A percentile compares a stretch with the other conserved stretches of the same genome.
Evolutionary conservation across 2,797 vertebrate genomes (phyloP).

Genomic region (Philypnodon macrostomus): DNA sequence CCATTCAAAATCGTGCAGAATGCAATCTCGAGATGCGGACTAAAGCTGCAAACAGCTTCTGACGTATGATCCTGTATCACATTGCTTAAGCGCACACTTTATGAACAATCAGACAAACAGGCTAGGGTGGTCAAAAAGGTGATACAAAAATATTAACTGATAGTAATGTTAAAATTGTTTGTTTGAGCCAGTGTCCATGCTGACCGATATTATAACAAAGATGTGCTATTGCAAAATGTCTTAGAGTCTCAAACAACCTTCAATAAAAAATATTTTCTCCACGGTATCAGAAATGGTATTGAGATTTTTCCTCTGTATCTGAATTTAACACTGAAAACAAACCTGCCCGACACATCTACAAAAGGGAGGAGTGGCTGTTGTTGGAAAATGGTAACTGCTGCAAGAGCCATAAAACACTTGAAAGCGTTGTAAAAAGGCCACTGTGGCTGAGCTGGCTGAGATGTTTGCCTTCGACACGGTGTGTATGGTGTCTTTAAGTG

Average conservation of each 20-base stretch:
- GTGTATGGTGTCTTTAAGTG: neutral
- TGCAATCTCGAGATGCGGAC: slow-evolving; percentile 34
- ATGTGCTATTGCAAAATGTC: too few relatives aligned
- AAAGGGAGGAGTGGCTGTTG: slow-evolving; percentile 7
- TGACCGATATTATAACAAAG: too few relatives aligned
- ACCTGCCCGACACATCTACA: slow-evolving; percentile 36
- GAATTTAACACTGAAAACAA: too few relatives aligned
- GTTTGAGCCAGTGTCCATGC: too few relatives aligned
- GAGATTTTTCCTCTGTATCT: too few relatives aligned
- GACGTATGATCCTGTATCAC: slow-evolving; percentile 28
- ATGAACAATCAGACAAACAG: slow-evolving; percentile 27
- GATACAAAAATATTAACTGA: too few relatives aligned
- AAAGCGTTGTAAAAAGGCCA: slow-evolving; percentile 8
- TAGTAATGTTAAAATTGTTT: too few relatives aligned
- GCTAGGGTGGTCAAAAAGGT: too few relatives aligned
- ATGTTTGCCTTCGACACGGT: slow-evolving; percentile 15
- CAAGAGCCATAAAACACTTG: slow-evolving; percentile 2
- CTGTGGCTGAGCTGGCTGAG: slow-evolving; percentile 12
- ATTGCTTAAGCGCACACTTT: neutral
- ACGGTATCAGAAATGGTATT: too few relatives aligned
- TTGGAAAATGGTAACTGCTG: slow-evolving; percentile 13
- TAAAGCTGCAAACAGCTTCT: slow-evolving; percentile 39
- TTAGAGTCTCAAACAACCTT: too few relatives aligned
- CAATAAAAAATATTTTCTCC: too few relatives aligned
- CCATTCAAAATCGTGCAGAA: slow-evolving; percentile 34